phyloP scores from a whole-genome alignment of 2,113 vertebrate genomes.

The Sturnus vulgaris region DNA sequence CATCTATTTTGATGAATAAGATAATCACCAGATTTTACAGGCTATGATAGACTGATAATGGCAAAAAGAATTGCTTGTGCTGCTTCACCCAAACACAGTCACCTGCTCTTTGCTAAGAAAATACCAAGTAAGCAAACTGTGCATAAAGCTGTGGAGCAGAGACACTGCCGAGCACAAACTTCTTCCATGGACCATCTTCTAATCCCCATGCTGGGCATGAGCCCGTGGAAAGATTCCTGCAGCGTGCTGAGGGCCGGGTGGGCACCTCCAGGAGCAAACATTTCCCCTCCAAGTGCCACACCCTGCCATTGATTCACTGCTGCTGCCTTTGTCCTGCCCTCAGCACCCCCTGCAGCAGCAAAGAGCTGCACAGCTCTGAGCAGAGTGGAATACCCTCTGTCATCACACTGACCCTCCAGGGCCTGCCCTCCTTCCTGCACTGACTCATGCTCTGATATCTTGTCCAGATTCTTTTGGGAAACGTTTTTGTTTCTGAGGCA shows the following conservation, averaged over 20 bases:
- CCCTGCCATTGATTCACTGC: not conserved
- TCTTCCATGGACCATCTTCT: not conserved
- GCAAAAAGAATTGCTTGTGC: not conserved
- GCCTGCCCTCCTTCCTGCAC: not conserved
- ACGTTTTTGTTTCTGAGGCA: not conserved
- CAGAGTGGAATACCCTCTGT: not conserved
- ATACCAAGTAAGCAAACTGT: accelerated
- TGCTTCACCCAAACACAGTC: not conserved
- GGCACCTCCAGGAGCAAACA: not conserved
- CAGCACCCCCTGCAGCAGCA: not conserved
- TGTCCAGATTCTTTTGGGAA: not conserved
- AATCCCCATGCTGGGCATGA: not conserved
- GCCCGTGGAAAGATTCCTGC: accelerated
- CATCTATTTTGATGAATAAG: not conserved
- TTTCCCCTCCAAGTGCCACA: not conserved
- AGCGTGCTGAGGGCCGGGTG: not conserved
- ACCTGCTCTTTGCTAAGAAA: not conserved
- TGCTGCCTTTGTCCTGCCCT: not conserved
- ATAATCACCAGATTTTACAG: not conserved
- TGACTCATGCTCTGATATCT: not conserved
- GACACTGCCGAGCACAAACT: not conserved
- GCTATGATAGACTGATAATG: not conserved
- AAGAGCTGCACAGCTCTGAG: conserved; percentile 30
- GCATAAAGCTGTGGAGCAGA: not conserved
- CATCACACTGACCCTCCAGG: not conserved